Evolutionary conservation across 2,888 invertebrate species (phyloP).

Genomic region (Linnaemya tessellans): DNA sequence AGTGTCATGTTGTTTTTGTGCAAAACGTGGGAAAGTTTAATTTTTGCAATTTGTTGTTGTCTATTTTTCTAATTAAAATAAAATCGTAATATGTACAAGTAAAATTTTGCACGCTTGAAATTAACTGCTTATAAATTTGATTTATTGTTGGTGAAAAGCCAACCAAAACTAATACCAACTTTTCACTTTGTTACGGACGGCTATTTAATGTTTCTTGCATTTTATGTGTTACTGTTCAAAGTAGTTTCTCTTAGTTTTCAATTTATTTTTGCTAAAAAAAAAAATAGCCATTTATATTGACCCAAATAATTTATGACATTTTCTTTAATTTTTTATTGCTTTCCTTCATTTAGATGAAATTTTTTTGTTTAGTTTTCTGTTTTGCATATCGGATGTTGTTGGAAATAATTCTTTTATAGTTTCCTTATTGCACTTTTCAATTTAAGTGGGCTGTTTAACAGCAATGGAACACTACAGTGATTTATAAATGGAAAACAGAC

Average conservation of each 20-base stretch:
- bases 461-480: not conserved
- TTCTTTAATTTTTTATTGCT: constrained; percentile 21
- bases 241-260: not conserved
- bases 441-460: constrained; percentile 42
- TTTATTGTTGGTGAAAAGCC: constrained; percentile 32
- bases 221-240: not conserved
- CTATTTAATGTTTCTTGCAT: not conserved
- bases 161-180: constrained; percentile 14
- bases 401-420: constrained; percentile 40
- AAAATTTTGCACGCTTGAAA: constrained; percentile 37
- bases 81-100: constrained; percentile 33
- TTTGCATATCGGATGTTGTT: constrained; percentile 54
- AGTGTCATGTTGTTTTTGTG: constrained; percentile 11
- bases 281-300: constrained; percentile 37
- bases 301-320: constrained; percentile 51
- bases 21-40: constrained; percentile 43
- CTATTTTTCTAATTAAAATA: constrained; percentile 2
- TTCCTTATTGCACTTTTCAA: constrained; percentile 55
- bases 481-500: too few species aligned
- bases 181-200: constrained; percentile 20
- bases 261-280: constrained; percentile 8
- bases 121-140: constrained; percentile 13
- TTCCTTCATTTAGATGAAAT: constrained; percentile 4
- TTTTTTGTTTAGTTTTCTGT: constrained; percentile 11
- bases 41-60: not conserved